These are phyloP conservation scores for Pararge aegeria DNA, from an alignment of 1,140 invertebrate species.

Conservation along the genomic window DNA sequence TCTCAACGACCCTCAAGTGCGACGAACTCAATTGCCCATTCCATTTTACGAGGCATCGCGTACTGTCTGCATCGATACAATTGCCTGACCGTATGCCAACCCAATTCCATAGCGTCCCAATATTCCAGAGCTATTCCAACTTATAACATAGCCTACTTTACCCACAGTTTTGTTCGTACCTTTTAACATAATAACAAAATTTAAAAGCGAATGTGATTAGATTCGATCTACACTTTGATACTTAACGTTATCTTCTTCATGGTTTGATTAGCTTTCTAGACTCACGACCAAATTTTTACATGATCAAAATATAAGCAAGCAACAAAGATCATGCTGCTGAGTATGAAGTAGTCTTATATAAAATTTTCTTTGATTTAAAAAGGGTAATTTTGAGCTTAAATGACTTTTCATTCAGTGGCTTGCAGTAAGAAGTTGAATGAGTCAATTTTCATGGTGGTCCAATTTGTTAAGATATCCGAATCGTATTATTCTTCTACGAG, in stretches of 20 bases:
- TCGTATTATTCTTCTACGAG: not conserved
- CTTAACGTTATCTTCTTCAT: too few species aligned
- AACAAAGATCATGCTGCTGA: not conserved
- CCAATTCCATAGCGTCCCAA: constrained; percentile 30
- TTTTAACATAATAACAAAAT: too few species aligned
- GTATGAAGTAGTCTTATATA: not conserved
- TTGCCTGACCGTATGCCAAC: constrained; percentile 33
- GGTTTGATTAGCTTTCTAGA: too few species aligned
- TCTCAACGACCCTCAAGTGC: constrained; percentile 44
- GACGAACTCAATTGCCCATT: constrained; percentile 38
- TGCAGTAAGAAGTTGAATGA: constrained; percentile 64
- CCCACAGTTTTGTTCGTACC: too few species aligned
- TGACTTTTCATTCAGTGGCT: constrained; percentile 66
- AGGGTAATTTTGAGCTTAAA: constrained; percentile 59
- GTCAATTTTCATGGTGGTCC: constrained; percentile 49
- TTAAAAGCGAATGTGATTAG: too few species aligned
- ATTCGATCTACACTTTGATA: too few species aligned
- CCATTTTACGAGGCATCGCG: constrained; percentile 43
- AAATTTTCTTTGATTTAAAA: constrained; percentile 54
- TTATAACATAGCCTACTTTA: not conserved
- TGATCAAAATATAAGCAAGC: not conserved
- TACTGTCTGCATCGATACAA: constrained; percentile 44
- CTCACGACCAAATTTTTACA: too few species aligned
- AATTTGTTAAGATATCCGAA: constrained; percentile 21
- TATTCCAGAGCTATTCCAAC: constrained; percentile 8